Base-by-base conservation (phyloP, 2,113 vertebrate species). In the Rhynchomys soricoides region DNA sequence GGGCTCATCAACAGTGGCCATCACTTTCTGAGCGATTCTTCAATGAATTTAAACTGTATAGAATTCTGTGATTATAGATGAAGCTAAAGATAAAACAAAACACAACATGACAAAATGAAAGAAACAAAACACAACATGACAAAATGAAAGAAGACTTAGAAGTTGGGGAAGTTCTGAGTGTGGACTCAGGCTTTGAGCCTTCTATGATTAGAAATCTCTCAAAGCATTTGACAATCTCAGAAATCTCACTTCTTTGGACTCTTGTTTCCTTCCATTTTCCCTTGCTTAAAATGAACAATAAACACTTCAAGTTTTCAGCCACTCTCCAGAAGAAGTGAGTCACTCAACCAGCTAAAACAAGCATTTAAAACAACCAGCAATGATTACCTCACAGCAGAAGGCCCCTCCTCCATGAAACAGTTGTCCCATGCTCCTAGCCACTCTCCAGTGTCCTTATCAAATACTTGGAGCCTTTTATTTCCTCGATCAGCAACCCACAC, bases 401-500 rank as follows among this genome's bases (percentile, higher is more conserved):
- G 99, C 0, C 99, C 99, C 0, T 99, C 99, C 82, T 99, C 99
- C 1, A 96, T 98, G 96, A 99, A 99, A 98, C 99, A 99, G 96
- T 96, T 98, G 0, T 97, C 99, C 99, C 99, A 99, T 0, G 98
- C 98, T 6, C 99, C 99, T 37, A 99, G 97, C 99, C 99, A 99
- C 75, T 99, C 99, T n/a, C 99, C 99, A 0, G 99, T 99, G 86
- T 98, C 74, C 82, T 99, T 99, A 97, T 99, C 99, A 97, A 99
- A 99, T 59, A 99, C 99, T 90, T 99, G 99, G 96, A 99, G 99
- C 96, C 99, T 99, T 97, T 99, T 99, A 98, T 99, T 99, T 59
- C 98, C 99, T 97, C 99, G 97, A 97, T 99, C 99, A 11, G 99
- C 99, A 97, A 99, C 99, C 99, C 99, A 99, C 2, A 99, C 99